Percentiles rank a stretch among this genome's conserved stretches.
phyloP scores from a whole-genome alignment of 2,113 vertebrate genomes.

The Eudyptes chrysolophus region DNA sequence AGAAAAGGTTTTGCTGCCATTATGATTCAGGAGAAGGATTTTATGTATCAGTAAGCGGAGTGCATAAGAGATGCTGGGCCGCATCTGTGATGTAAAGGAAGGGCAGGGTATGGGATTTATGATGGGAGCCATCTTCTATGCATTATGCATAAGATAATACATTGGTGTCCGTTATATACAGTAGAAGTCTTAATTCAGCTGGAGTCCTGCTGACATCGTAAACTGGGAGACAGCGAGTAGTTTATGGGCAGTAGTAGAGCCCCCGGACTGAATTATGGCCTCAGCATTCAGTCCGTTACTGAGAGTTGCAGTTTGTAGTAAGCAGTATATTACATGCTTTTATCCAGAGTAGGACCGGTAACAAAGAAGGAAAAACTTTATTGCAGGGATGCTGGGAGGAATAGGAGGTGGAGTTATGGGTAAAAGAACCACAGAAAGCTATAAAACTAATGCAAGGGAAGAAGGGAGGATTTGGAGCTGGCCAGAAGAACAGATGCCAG shows the following conservation, averaged over 20 bases:
- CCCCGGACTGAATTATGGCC: conserved; percentile 36
- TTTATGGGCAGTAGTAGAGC: conserved; percentile 49
- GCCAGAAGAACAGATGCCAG: background rate
- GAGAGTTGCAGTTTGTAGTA: background rate
- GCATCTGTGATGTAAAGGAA: conserved; percentile 16
- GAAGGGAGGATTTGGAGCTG: background rate
- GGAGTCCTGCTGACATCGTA: conserved; percentile 57
- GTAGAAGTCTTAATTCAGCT: conserved; percentile 46
- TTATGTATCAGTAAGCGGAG: conserved; percentile 15
- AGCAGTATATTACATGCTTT: conserved; percentile 30
- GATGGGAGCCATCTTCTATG: conserved; percentile 25
- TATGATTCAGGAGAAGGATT: conserved; percentile 34
- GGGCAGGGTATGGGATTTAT: conserved; percentile 32
- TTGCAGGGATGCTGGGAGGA: background rate
- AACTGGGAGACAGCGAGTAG: conserved; percentile 40
- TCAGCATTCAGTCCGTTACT: background rate
- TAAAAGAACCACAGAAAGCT: background rate
- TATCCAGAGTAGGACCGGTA: background rate
- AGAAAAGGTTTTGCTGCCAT: background rate
- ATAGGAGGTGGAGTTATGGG: background rate
- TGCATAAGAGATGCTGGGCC: background rate
- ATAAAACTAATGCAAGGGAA: background rate
- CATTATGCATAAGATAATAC: conserved; percentile 55
- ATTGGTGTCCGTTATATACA: conserved; percentile 41
- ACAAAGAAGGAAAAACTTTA: conserved; percentile 29